Evolutionary conservation across 2,113 vertebrate genomes (phyloP).

Genomic region (Oryzias curvinotus): DNA sequence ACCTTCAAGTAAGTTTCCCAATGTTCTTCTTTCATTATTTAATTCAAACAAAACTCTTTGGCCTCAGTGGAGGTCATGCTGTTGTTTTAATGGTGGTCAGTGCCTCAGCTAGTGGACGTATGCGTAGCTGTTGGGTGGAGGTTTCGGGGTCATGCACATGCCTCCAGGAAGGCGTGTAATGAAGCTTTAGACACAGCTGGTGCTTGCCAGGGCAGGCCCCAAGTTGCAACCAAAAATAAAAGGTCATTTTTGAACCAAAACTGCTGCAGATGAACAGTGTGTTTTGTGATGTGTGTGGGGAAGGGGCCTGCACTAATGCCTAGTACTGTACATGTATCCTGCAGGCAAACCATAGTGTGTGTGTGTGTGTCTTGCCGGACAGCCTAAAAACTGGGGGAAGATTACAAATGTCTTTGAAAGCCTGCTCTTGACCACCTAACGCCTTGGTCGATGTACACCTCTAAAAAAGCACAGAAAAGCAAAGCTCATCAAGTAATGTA

Average conservation of each 20-base stretch:
- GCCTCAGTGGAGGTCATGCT: conserved; percentile 48
- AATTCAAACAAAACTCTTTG: conserved; percentile 23
- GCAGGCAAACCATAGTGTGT: conserved; percentile 41
- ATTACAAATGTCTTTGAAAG: conserved; percentile 60
- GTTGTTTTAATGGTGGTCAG: conserved; percentile 40
- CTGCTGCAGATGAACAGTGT: conserved; percentile 47
- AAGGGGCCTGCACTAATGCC: background rate
- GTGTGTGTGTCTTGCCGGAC: conserved; percentile 1
- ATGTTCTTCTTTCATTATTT: conserved; percentile 28
- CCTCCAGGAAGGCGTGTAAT: conserved; percentile 74
- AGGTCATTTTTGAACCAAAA: conserved; percentile 69
- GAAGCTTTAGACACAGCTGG: conserved; percentile 79
- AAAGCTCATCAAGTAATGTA: conserved; percentile 72
- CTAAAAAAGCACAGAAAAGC: conserved; percentile 53
- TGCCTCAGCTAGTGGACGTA: conserved; percentile 32
- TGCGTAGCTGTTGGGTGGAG: conserved; percentile 59
- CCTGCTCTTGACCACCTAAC: conserved; percentile 40
- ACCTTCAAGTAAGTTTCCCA: conserved; percentile 30
- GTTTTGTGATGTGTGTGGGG: conserved; percentile 4
- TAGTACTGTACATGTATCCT: conserved; percentile 1
- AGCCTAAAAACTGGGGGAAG: conserved; percentile 37
- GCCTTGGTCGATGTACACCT: conserved; percentile 54
- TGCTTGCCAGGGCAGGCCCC: conserved; percentile 68
- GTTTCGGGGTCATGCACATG: conserved; percentile 69
- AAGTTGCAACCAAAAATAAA: conserved; percentile 61